These are phyloP conservation scores for Anisognathus igniventris DNA, from an alignment of 2,797 vertebrate species.

Conservation along the genomic window DNA sequence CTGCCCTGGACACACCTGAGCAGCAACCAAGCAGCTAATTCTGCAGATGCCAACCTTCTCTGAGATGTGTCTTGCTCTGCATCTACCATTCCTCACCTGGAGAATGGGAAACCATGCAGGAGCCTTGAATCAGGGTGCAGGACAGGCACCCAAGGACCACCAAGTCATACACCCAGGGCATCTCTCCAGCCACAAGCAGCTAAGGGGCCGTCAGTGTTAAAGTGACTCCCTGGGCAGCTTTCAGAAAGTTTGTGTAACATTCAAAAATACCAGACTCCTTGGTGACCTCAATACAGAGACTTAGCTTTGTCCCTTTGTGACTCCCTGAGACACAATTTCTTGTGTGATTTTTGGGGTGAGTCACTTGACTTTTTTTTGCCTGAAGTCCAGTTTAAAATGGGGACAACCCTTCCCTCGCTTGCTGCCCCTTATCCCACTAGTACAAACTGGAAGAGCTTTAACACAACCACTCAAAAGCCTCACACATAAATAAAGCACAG, in stretches of 20 bases:
- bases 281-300: background rate
- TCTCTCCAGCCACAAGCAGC: background rate
- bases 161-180: background rate
- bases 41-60: background rate
- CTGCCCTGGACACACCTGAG: background rate
- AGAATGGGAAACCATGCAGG: fast-evolving
- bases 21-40: background rate
- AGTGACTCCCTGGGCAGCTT: background rate
- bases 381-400: background rate
- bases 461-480: fast-evolving
- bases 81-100: background rate
- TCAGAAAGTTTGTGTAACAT: background rate
- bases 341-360: background rate
- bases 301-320: background rate
- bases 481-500: background rate
- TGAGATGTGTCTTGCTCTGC: fast-evolving
- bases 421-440: background rate
- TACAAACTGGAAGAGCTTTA: background rate
- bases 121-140: background rate
- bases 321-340: fast-evolving
- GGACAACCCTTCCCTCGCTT: background rate
- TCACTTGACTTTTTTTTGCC: background rate
- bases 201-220: fast-evolving
- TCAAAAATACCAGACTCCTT: background rate
- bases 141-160: background rate